Evolutionary conservation across 2,888 invertebrate genomes (phyloP).

Genomic region (Oscheius sp.): DNA sequence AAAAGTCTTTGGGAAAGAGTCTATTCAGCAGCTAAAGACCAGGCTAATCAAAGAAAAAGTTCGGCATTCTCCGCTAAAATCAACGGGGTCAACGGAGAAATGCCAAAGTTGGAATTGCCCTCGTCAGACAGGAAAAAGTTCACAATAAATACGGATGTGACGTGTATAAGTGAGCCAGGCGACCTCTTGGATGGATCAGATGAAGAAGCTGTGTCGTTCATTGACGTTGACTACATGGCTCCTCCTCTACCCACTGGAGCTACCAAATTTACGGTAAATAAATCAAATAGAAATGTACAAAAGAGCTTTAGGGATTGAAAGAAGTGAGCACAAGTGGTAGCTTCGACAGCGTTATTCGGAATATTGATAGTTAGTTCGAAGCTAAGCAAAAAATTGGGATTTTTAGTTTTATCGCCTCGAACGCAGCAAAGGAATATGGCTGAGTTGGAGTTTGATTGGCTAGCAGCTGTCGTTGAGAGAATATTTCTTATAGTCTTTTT

Average conservation of each 20-base stretch:
- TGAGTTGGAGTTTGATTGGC: constrained; percentile 67
- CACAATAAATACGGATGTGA: constrained; percentile 46
- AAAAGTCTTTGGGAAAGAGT: constrained; percentile 57
- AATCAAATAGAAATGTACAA: not conserved
- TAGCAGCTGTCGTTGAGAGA: constrained; percentile 65
- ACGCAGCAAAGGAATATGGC: constrained; percentile 61
- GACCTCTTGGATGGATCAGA: constrained; percentile 31
- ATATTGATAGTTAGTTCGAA: constrained; percentile 13
- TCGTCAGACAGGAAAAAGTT: constrained; percentile 37
- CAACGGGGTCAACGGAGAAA: constrained; percentile 21
- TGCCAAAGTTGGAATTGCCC: constrained; percentile 12
- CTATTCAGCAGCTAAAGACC: constrained; percentile 47
- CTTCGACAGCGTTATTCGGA: constrained; percentile 29
- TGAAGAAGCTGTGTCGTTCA: constrained; percentile 37
- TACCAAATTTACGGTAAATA: constrained; percentile 19
- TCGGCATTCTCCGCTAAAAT: constrained; percentile 39
- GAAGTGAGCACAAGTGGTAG: constrained; percentile 26
- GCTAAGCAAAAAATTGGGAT: not conserved
- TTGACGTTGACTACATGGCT: constrained; percentile 36
- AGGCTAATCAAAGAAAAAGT: constrained; percentile 30
- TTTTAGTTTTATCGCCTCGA: constrained; percentile 43
- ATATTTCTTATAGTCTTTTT: constrained; percentile 61
- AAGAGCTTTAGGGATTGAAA: constrained; percentile 1
- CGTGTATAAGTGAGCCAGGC: constrained; percentile 36
- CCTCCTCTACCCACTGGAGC: constrained; percentile 6